A percentile compares a stretch with the other conserved stretches of the same genome.
phyloP scores from a whole-genome alignment of 2,113 vertebrate species.

The Xerus inauris region DNA sequence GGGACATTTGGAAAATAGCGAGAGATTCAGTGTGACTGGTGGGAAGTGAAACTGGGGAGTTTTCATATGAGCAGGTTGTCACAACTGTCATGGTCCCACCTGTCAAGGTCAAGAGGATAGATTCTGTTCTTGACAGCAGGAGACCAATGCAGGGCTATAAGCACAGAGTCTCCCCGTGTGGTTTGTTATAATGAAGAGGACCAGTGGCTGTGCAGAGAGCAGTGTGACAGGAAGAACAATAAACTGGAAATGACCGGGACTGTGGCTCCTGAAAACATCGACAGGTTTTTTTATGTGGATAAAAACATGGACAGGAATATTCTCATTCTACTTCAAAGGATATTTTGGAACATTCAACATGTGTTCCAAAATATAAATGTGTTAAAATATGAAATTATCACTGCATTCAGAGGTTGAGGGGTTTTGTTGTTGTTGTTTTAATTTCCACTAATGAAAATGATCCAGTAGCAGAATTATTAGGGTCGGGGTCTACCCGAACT shows the following conservation, averaged over 20 bases:
- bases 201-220: rapidly evolving
- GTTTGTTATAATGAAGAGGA: not conserved
- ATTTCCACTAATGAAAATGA: not conserved
- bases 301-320: not conserved
- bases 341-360: not conserved
- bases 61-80: not conserved
- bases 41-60: not conserved
- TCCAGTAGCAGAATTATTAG: not conserved
- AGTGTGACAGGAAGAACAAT: not conserved
- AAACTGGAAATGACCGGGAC: not conserved
- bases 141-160: not conserved
- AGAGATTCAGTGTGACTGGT: not conserved
- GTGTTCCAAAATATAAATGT: not conserved
- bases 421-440: too few relatives aligned
- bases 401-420: not conserved
- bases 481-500: not conserved
- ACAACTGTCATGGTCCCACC: not conserved
- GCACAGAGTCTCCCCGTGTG: not conserved
- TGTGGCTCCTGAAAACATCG: not conserved
- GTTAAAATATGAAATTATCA: not conserved
- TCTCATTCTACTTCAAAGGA: not conserved
- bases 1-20: not conserved
- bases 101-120: not conserved
- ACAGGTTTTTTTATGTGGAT: not conserved
- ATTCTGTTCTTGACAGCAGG: not conserved